Conservation (phyloP, 2,113 vertebrate species). For the Oreocharis arfaki region DNA sequence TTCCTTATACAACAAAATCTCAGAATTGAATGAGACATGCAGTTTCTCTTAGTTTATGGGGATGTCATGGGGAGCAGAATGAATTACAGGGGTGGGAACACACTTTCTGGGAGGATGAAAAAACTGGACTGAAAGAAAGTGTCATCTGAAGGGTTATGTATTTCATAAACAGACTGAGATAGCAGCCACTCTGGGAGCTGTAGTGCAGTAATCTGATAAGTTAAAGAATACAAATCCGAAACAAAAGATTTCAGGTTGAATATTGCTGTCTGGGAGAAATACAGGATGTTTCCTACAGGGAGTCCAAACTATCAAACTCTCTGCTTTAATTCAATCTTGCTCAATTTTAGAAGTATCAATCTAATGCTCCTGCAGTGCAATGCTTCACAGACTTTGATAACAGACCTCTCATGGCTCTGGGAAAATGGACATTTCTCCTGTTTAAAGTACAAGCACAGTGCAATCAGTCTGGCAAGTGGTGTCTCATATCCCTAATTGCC, state of each 20-base stretch:
- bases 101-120: neutral
- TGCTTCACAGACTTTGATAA: slow-evolving; percentile 13
- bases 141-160: neutral
- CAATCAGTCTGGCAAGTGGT: slow-evolving; percentile 1
- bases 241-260: slow-evolving; percentile 17
- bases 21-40: slow-evolving; percentile 29
- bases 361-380: neutral
- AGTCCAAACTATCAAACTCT: neutral
- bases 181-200: slow-evolving; percentile 7
- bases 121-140: neutral
- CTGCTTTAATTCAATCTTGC: slow-evolving; percentile 38
- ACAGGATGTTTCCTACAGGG: neutral
- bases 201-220: neutral
- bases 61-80: slow-evolving; percentile 4
- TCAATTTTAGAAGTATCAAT: slow-evolving; percentile 40
- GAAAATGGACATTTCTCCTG: slow-evolving; percentile 1
- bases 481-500: neutral
- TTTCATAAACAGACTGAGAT: neutral
- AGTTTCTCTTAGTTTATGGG: slow-evolving; percentile 50
- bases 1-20: slow-evolving; percentile 38
- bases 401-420: neutral
- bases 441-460: neutral
- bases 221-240: neutral
- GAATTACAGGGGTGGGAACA: slow-evolving; percentile 15
- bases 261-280: neutral